These are phyloP conservation scores for Pissodes strobi DNA, from an alignment of 1,140 invertebrate species.

Conservation along the genomic window DNA sequence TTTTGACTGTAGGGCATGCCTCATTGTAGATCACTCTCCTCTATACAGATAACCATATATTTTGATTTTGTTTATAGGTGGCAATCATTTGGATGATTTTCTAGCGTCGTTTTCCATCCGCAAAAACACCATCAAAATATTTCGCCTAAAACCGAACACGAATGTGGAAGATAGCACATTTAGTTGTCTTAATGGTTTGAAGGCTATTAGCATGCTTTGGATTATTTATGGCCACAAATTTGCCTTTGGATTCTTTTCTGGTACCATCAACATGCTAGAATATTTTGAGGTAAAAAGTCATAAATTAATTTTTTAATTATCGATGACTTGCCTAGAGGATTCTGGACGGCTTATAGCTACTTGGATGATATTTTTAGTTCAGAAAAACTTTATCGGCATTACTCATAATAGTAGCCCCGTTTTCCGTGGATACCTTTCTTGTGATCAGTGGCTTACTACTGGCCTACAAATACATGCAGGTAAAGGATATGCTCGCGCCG, in stretches of 20 bases:
- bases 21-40: too few relatives aligned
- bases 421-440: conserved; percentile 65
- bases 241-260: conserved; percentile 26
- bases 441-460: conserved; percentile 62
- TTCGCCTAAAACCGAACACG: too few relatives aligned
- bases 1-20: too few relatives aligned
- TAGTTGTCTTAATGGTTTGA: conserved; percentile 60
- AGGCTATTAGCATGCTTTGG: conserved; percentile 70
- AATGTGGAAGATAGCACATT: background rate
- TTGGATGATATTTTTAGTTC: conserved; percentile 53
- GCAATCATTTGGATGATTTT: background rate
- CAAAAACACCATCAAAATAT: background rate
- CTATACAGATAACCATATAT: too few relatives aligned
- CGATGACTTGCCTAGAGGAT: too few relatives aligned
- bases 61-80: too few relatives aligned
- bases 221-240: conserved; percentile 67
- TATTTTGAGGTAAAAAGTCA: conserved; percentile 33
- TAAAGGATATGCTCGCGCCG: conserved; percentile 34
- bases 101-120: conserved; percentile 2
- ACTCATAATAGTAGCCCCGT: conserved; percentile 53
- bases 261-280: conserved; percentile 34
- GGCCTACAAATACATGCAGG: conserved; percentile 60
- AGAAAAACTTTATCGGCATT: conserved; percentile 40
- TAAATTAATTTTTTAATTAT: too few relatives aligned
- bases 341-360: too few relatives aligned